These are phyloP conservation scores for Agapetus fuscipes DNA, from an alignment of 2,888 invertebrate genomes.

Conservation along the genomic window DNA sequence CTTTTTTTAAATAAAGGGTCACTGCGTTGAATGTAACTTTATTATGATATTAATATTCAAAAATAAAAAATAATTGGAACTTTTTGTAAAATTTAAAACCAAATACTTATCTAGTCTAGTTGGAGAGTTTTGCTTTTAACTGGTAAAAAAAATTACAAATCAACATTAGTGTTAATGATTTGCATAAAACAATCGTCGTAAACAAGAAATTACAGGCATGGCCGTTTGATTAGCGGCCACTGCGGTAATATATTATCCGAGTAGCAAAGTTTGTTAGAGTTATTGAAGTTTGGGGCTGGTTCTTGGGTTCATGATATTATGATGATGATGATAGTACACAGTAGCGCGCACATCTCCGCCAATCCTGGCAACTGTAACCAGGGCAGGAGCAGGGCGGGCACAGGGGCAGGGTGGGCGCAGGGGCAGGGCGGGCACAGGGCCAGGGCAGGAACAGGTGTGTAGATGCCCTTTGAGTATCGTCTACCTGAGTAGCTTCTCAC, in stretches of 20 bases:
- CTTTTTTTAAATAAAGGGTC: too few species aligned
- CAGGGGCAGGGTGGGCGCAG: conserved; percentile 1
- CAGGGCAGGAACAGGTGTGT: too few species aligned
- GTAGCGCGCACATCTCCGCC: neutral
- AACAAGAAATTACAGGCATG: too few species aligned
- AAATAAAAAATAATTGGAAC: neutral
- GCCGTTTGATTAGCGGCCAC: neutral
- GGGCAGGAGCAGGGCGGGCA: neutral
- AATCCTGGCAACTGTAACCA: neutral
- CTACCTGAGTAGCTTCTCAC: too few species aligned
- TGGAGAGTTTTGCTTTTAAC: neutral
- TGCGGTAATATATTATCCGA: conserved; percentile 13
- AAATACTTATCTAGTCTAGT: neutral
- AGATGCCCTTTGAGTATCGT: too few species aligned
- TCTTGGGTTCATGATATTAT: too few species aligned
- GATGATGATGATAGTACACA: too few species aligned
- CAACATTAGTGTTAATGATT: too few species aligned
- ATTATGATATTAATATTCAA: too few species aligned
- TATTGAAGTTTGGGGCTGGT: conserved; percentile 21
- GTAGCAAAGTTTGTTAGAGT: conserved; percentile 20
- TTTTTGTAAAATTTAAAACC: neutral
- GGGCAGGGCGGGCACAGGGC: conserved; percentile 1
- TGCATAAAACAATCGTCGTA: too few species aligned
- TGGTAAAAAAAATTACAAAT: neutral
- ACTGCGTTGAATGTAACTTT: too few species aligned